These are phyloP conservation scores for Saiga tatarica DNA, from an alignment of 2,113 vertebrate genomes.

Conservation along the genomic window DNA sequence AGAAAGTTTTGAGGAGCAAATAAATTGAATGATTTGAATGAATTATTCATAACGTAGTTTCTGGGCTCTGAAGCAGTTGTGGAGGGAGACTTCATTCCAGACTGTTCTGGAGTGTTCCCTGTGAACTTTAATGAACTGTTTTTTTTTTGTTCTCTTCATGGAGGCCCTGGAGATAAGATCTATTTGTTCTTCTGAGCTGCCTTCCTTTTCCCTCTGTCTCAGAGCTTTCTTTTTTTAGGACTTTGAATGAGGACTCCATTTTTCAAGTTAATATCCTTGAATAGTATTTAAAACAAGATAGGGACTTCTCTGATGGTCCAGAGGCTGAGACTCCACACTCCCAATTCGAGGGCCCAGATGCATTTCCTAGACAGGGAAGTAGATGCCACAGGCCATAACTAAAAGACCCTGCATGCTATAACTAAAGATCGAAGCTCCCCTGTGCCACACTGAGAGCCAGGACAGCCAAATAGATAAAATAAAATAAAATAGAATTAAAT, in stretches of 20 bases:
- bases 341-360: background rate
- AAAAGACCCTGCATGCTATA: background rate
- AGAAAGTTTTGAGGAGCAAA: background rate
- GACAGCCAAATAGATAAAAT: background rate
- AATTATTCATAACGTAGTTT: background rate
- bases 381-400: background rate
- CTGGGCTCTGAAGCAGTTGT: background rate
- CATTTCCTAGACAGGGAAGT: background rate
- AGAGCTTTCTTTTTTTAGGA: background rate
- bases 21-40: background rate
- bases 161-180: background rate
- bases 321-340: background rate
- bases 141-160: background rate
- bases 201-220: background rate
- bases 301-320: background rate
- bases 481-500: background rate
- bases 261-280: background rate
- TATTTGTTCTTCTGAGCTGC: background rate
- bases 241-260: background rate
- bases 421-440: background rate
- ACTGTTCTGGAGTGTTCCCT: background rate
- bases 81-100: background rate
- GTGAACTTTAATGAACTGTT: background rate
- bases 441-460: background rate
- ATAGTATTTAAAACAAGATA: background rate